Conservation (phyloP, 2,113 vertebrate species). For the Myiozetetes cayanensis region DNA sequence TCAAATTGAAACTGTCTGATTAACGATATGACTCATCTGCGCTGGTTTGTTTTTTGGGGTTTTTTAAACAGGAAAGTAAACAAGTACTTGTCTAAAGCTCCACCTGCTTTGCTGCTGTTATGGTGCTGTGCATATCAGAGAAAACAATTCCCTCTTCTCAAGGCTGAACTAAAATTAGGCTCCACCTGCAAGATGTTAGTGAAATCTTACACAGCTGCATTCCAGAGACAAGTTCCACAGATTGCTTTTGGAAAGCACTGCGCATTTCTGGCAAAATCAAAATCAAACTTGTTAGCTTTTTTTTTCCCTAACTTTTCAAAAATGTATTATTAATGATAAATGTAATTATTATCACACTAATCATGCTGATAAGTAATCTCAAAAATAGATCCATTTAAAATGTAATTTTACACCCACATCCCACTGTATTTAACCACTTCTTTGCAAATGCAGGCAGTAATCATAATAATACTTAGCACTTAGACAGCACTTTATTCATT, state of each 20-base stretch:
- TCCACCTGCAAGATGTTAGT: conserved; percentile 84
- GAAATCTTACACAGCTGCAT: conserved; percentile 80
- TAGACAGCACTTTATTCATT: conserved; percentile 71
- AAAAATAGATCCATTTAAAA: conserved; percentile 77
- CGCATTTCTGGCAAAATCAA: conserved; percentile 64
- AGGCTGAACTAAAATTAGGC: conserved; percentile 82
- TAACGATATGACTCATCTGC: conserved; percentile 70
- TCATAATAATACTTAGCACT: conserved; percentile 68
- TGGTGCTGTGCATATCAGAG: conserved; percentile 44
- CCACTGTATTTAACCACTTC: conserved; percentile 75
- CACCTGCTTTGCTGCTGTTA: conserved; percentile 73
- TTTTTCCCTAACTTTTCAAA: conserved; percentile 70
- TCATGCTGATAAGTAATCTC: conserved; percentile 77
- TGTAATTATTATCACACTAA: conserved; percentile 80
- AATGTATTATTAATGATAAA: conserved; percentile 81
- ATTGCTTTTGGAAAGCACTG: conserved; percentile 77
- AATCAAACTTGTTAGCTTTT: conserved; percentile 73
- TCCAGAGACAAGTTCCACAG: conserved; percentile 79
- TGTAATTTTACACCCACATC: conserved; percentile 68
- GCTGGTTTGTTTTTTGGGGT: background rate
- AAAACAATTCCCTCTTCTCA: conserved; percentile 78
- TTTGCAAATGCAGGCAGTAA: conserved; percentile 60
- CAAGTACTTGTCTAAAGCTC: conserved; percentile 63
- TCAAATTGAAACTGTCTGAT: conserved; percentile 66
- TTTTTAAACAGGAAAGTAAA: conserved; percentile 69